Evolutionary conservation across 2,888 invertebrate genomes (phyloP), one percentile per base, ranked within the genome.

Genomic region (Polylopha cassiicola): DNA sequence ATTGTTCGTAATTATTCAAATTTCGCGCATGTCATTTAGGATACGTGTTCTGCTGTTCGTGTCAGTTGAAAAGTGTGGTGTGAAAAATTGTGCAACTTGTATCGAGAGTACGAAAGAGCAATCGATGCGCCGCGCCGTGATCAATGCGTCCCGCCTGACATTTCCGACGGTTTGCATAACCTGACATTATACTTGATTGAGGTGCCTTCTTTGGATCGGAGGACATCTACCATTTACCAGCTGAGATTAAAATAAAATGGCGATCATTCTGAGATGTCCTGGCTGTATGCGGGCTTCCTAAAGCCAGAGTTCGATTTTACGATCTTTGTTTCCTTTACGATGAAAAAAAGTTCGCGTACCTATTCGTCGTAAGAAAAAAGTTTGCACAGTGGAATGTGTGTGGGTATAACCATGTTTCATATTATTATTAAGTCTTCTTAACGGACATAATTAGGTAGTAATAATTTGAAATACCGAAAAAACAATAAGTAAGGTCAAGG

Each of bases 121-220:
- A 58, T 59, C 48, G 53, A 51, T 44, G 46, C 46, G 46, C 30
- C 36, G 20, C 30, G 31, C 43, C 55, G 53, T 58, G 63, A 57
- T 65, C 58, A 58, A 57, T 59, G 45, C 48, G 43, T 50, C 52
- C 36, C 34, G 37, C 48, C 61, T 72, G 67, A 69, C 69, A 69
- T 71, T 73, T 73, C 61, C 57, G 59, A 54, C 50, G 62, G 60
- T 73, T 74, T 70, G 69, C 73, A 70, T 70, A 73, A 73, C 65
- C 58, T 68, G 71, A 65, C 68, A 73, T 73, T 73, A 65, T 52
- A 27, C 43, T 51, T 65, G 64, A 68, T 66, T 65, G 65, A 61
- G 64, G 66, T 60, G 50, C 52, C 58, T 49, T 61, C 61, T 61
- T 54, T 51, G 37, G 39, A 50, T 47, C 46, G 30, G 55, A 58